These are phyloP conservation scores for Sardinella longiceps DNA, from an alignment of 2,797 vertebrate species.

Conservation along the genomic window DNA sequence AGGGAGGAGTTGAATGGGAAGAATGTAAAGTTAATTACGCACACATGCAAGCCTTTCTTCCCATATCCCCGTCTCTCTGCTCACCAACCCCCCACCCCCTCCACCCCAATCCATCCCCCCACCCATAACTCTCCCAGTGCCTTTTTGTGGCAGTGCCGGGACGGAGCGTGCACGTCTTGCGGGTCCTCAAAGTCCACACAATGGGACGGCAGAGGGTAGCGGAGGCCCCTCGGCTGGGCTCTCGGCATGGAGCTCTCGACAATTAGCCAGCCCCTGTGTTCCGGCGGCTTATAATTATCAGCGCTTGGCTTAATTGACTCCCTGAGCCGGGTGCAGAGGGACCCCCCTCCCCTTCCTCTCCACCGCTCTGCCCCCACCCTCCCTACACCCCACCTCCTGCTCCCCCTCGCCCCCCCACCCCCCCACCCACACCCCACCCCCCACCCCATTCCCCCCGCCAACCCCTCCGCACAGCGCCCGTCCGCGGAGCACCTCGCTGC, in stretches of 20 bases:
- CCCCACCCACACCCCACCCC: conserved; percentile 70
- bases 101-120: conserved; percentile 34
- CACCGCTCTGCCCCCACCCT: background rate
- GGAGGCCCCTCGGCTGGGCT: conserved; percentile 72
- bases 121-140: conserved; percentile 55
- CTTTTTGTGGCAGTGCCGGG: conserved; percentile 67
- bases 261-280: conserved; percentile 82
- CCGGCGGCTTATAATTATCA: conserved; percentile 89
- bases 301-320: conserved; percentile 88
- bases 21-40: conserved; percentile 73
- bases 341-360: conserved; percentile 80
- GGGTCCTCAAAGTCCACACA: conserved; percentile 70
- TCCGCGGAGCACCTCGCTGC: conserved; percentile 82
- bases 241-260: conserved; percentile 73
- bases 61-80: background rate
- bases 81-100: conserved; percentile 42
- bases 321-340: conserved; percentile 88
- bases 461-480: background rate
- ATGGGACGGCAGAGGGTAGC: conserved; percentile 61
- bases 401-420: conserved; percentile 22
- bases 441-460: conserved; percentile 83
- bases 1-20: conserved; percentile 54
- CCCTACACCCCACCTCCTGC: background rate
- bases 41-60: conserved; percentile 57
- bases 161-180: conserved; percentile 66